phyloP scores from a whole-genome alignment of 2,888 invertebrate genomes.

The Elgonia sp. region DNA sequence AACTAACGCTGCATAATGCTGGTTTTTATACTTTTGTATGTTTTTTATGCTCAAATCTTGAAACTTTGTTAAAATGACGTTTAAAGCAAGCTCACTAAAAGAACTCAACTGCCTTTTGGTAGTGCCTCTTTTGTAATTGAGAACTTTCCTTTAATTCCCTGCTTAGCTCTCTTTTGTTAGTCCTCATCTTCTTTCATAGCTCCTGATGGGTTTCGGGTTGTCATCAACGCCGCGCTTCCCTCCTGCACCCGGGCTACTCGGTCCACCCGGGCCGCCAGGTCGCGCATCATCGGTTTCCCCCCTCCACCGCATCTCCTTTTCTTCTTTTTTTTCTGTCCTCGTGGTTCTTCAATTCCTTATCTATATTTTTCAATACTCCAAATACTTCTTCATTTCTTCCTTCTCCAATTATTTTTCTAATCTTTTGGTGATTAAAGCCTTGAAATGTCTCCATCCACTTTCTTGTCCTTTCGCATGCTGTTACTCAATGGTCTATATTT shows the following conservation, averaged over 20 bases:
- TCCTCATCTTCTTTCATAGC: not conserved
- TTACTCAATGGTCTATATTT: not conserved
- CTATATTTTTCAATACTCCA: not conserved
- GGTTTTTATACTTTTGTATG: not conserved
- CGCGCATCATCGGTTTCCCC: not conserved
- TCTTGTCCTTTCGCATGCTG: not conserved
- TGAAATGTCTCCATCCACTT: not conserved
- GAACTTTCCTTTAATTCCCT: too few species aligned
- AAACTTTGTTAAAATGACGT: not conserved
- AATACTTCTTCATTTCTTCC: not conserved
- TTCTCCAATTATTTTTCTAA: not conserved
- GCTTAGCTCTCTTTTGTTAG: too few species aligned
- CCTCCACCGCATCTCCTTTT: not conserved
- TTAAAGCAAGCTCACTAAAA: too few species aligned
- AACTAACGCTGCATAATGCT: not conserved
- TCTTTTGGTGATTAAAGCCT: not conserved
- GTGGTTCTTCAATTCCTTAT: not conserved
- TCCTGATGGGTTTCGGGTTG: not conserved
- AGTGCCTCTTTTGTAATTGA: not conserved
- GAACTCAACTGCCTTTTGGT: not conserved
- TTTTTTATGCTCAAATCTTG: not conserved
- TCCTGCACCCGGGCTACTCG: not conserved
- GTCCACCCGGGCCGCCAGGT: slow-evolving; percentile 2
- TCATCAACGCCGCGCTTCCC: not conserved
- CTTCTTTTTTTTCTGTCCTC: too few species aligned